Conservation (phyloP, 2,888 invertebrate species). For the Eurytoma adleriae region DNA sequence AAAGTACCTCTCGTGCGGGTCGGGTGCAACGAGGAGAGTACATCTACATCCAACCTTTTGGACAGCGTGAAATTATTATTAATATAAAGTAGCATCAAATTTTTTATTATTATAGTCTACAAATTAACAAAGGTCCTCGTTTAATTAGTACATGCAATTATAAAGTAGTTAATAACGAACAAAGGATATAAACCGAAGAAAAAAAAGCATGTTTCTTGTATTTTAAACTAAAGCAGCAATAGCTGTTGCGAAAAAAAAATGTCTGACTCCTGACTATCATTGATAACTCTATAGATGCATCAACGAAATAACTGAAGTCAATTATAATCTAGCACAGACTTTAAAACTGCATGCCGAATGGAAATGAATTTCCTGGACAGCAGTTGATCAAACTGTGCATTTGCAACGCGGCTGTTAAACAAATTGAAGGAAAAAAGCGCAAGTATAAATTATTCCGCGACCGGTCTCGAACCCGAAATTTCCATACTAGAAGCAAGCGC, state of each 20-base stretch:
- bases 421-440: too few species aligned
- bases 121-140: too few species aligned
- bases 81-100: too few species aligned
- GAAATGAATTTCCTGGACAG: conserved; percentile 54
- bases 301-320: conserved; percentile 66
- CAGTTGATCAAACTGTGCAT: conserved; percentile 72
- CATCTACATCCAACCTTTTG: too few species aligned
- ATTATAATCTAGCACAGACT: conserved; percentile 68
- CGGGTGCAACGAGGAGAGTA: neutral
- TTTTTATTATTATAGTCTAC: too few species aligned
- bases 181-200: too few species aligned
- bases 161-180: too few species aligned
- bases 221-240: too few species aligned
- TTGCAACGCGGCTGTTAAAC: neutral
- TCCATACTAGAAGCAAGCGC: neutral
- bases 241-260: conserved; percentile 42
- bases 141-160: too few species aligned
- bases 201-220: too few species aligned
- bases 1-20: neutral
- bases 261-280: conserved; percentile 64
- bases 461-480: neutral
- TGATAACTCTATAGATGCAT: conserved; percentile 33
- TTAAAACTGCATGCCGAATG: conserved; percentile 66
- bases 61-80: too few species aligned
- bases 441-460: neutral